Conservation (phyloP, 2,113 vertebrate genomes). For the Arothron firmamentum region DNA sequence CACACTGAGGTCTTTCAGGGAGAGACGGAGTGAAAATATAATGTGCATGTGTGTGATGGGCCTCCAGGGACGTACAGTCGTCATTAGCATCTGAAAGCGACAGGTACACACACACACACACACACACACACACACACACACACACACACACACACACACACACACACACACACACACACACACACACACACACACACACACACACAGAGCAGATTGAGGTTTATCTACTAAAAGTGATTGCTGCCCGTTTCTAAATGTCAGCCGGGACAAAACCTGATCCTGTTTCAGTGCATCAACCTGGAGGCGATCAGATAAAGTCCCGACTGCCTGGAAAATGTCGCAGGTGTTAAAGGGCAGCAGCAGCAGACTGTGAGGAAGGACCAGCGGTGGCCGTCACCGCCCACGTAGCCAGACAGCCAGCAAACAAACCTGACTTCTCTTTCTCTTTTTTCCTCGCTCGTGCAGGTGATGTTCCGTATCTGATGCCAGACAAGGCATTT, state of each 20-base stretch:
- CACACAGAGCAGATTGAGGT: not conserved
- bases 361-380: not conserved
- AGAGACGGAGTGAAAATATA: conserved; percentile 32
- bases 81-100: conserved; percentile 57
- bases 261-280: not conserved
- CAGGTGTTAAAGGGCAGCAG: conserved; percentile 12
- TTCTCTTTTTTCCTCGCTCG: not conserved
- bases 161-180: conserved; percentile 1
- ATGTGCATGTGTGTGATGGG: conserved; percentile 17
- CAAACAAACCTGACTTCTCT: not conserved
- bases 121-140: not conserved
- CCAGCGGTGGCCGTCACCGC: no score
- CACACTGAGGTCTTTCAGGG: conserved; percentile 46
- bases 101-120: conserved; percentile 31
- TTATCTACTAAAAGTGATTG: not conserved
- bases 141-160: not conserved
- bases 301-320: conserved; percentile 7
- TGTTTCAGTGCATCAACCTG: conserved; percentile 17
- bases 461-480: conserved; percentile 70
- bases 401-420: no score
- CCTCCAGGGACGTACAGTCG: conserved; percentile 15
- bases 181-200: not conserved
- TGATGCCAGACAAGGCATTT: conserved; percentile 64
- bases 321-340: conserved; percentile 29
- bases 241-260: conserved; percentile 37